These are phyloP conservation scores for Hirtodrosophila alboralis DNA, from an alignment of 2,888 invertebrate species.

Conservation along the genomic window DNA sequence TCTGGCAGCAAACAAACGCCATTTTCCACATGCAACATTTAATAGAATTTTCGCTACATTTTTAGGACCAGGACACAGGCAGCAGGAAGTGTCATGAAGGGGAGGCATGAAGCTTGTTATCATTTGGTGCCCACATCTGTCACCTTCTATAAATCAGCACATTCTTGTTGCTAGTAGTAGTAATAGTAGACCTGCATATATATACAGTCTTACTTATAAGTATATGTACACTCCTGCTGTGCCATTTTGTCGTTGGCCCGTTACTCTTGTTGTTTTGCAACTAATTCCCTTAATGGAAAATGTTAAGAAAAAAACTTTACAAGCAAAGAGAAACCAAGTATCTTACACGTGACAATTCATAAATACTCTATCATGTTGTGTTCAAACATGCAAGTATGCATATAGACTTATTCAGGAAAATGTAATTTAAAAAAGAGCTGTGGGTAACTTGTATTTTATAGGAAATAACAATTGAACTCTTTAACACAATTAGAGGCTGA, in stretches of 20 bases:
- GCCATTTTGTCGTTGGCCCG: slow-evolving; percentile 39
- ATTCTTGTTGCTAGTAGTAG: too few relatives aligned
- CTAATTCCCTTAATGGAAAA: slow-evolving; percentile 81
- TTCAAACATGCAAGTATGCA: not conserved
- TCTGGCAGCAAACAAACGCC: slow-evolving; percentile 58
- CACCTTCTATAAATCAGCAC: slow-evolving; percentile 78
- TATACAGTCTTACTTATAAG: slow-evolving; percentile 38
- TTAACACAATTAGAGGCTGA: too few relatives aligned
- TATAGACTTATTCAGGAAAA: slow-evolving; percentile 2
- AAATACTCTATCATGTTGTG: slow-evolving; percentile 29
- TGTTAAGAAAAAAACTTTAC: slow-evolving; percentile 43
- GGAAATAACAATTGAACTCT: too few relatives aligned
- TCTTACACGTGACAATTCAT: slow-evolving; percentile 39
- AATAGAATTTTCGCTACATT: slow-evolving; percentile 39
- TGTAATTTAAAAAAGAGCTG: too few relatives aligned
- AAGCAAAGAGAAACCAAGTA: slow-evolving; percentile 6
- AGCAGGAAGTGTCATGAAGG: too few relatives aligned
- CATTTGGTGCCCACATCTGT: slow-evolving; percentile 76
- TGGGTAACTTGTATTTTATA: too few relatives aligned
- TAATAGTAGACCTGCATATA: slow-evolving; percentile 22
- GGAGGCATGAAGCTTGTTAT: slow-evolving; percentile 69
- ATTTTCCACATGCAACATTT: slow-evolving; percentile 55
- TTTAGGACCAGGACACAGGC: not conserved
- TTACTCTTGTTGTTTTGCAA: slow-evolving; percentile 48
- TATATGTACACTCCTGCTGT: slow-evolving; percentile 28